Evolutionary conservation across 2,113 vertebrate genomes (phyloP), one percentile per base, ranked within the genome.

Genomic region (Oncorhynchus keta): DNA sequence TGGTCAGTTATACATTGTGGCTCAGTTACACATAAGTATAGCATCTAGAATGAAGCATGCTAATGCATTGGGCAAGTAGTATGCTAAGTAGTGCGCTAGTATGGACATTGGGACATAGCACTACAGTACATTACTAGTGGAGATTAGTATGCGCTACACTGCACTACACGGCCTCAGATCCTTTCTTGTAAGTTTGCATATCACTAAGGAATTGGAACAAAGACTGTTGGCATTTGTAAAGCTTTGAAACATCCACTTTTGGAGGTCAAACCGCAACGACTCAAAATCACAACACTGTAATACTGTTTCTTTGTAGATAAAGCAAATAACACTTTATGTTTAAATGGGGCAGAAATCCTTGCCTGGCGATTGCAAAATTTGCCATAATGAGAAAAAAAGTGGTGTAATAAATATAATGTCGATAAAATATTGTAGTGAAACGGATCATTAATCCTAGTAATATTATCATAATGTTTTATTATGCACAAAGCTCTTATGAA

Each of bases 361-460:
- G 65, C 76, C 76, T 79, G 75, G 82, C 74, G 22, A 9, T 35
- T 71, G 79, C 68, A 65, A 5, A 79, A 80, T 76, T 20, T 70
- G 75, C 70, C 62, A 5, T 66, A 66, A 74, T 48, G 75, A 30
- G 28, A 55, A 81, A 72, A 72, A 67, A 70, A 76, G 73, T 61
- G 70, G 77, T 48, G 45, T 16, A 66, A 72, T 28, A 30, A n/a
- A 11, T 64, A 5, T 12, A 66, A 59, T 73, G 57, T 62, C 45
- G 18, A 73, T 16, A 51, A 48, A 72, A 76, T 30, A 61, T 69
- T 81, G 55, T 32, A 74, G 22, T 26, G 22, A 70, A 70, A 12
- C 5, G 1, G 28, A 28, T 68, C 18, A 70, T 70, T 49, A 39
- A 24, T 49, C 28, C 66, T 70, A 49, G 1, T 45, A 45, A 20